Percentiles rank a stretch among this genome's conserved stretches.
phyloP scores from a whole-genome alignment of 2,113 vertebrate species.

The Lepus europaeus region DNA sequence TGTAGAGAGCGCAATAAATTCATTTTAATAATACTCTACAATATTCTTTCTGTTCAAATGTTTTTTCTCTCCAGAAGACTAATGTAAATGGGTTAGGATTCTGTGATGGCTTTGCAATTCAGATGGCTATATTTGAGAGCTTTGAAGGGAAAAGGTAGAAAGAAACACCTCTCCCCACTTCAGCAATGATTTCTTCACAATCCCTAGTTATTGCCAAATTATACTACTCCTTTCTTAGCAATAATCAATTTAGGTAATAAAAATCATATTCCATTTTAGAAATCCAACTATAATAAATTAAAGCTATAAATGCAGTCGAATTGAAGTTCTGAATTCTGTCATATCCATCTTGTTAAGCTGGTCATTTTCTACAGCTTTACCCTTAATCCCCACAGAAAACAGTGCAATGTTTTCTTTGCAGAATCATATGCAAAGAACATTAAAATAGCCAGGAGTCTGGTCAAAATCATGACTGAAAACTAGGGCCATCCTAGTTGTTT shows the following conservation, averaged over 20 bases:
- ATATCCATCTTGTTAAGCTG: background rate
- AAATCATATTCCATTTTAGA: conserved; percentile 50
- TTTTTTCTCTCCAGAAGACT: background rate
- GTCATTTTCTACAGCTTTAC: conserved; percentile 1
- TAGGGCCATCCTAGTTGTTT: conserved; percentile 34
- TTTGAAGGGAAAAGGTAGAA: background rate
- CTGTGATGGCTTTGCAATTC: background rate
- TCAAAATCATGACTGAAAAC: conserved; percentile 59
- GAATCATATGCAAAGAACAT: conserved; percentile 47
- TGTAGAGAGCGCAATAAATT: background rate
- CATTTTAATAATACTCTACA: background rate
- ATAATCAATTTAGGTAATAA: conserved; percentile 55
- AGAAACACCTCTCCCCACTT: conserved; percentile 13
- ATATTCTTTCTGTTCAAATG: background rate
- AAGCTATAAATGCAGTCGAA: background rate
- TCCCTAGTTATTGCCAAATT: background rate
- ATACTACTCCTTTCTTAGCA: background rate
- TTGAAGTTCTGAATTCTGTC: conserved; percentile 3
- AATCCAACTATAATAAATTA: conserved; percentile 41
- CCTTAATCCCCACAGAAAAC: conserved; percentile 18
- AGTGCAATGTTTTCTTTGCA: background rate
- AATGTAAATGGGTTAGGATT: background rate
- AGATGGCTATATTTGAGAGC: background rate
- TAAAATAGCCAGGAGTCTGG: conserved; percentile 28
- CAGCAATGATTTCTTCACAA: background rate